Evolutionary conservation across 2,113 vertebrate genomes (phyloP).

Genomic region (Daboia siamensis): DNA sequence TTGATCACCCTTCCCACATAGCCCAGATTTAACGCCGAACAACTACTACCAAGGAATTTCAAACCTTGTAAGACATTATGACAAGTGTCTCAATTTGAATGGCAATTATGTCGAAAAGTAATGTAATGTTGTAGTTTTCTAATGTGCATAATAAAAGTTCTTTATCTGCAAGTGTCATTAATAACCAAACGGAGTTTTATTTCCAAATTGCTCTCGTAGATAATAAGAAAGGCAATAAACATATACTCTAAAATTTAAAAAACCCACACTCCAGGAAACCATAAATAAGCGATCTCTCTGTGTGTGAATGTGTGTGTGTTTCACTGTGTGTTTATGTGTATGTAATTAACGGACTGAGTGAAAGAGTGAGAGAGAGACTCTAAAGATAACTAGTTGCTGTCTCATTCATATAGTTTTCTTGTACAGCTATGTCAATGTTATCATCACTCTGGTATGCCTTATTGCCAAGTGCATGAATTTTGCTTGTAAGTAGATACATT

Average conservation of each 20-base stretch:
- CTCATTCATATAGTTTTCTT: neutral
- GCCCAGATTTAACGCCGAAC: no score
- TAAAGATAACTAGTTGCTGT: neutral
- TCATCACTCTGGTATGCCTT: neutral
- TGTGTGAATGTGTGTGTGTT: neutral
- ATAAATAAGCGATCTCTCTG: neutral
- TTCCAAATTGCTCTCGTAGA: neutral
- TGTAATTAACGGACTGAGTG: neutral
- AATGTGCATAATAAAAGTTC: no score
- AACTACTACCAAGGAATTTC: no score
- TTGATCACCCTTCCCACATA: no score
- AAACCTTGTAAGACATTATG: no score
- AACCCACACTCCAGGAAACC: neutral
- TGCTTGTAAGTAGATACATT: neutral
- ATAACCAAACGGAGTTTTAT: no score
- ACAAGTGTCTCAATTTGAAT: no score
- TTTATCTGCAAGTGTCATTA: no score
- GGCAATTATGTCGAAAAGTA: no score
- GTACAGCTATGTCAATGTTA: neutral
- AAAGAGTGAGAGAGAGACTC: neutral
- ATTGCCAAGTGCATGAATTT: neutral
- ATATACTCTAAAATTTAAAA: neutral
- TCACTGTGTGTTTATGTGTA: neutral
- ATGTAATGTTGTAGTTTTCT: no score
- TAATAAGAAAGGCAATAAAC: neutral